These are phyloP conservation scores for Leptopilina myrica DNA, from an alignment of 2,888 invertebrate species.

Conservation along the genomic window DNA sequence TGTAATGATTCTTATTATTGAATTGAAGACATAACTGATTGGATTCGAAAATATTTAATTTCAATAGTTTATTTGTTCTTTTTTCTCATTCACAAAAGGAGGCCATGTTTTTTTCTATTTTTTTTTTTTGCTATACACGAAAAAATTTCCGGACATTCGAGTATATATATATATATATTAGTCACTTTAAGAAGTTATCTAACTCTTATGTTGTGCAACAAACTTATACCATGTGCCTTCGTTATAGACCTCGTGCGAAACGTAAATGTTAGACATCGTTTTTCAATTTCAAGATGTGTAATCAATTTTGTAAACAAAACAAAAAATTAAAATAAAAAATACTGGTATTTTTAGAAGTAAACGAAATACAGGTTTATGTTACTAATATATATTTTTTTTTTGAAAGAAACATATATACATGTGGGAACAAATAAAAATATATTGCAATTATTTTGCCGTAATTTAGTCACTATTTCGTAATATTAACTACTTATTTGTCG, in stretches of 20 bases:
- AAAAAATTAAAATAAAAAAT: neutral
- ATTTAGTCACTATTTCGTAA: no score
- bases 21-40: no score
- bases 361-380: no score
- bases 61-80: neutral
- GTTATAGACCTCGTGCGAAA: conserved; percentile 42
- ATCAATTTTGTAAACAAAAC: neutral
- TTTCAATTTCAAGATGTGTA: neutral
- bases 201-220: conserved; percentile 67
- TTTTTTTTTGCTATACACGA: neutral
- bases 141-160: conserved; percentile 47
- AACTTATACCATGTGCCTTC: conserved; percentile 51
- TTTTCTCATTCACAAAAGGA: neutral
- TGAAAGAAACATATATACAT: no score
- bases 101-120: neutral
- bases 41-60: neutral
- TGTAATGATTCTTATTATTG: no score
- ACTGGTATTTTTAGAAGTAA: no score
- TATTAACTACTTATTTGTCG: no score
- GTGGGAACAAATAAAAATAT: no score
- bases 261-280: conserved; percentile 57
- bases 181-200: conserved; percentile 62
- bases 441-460: no score
- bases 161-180: conserved; percentile 28
- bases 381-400: no score